Percentiles rank a stretch among this genome's conserved stretches.
Conservation (phyloP, 2,113 vertebrate genomes). For the Vimba vimba region DNA sequence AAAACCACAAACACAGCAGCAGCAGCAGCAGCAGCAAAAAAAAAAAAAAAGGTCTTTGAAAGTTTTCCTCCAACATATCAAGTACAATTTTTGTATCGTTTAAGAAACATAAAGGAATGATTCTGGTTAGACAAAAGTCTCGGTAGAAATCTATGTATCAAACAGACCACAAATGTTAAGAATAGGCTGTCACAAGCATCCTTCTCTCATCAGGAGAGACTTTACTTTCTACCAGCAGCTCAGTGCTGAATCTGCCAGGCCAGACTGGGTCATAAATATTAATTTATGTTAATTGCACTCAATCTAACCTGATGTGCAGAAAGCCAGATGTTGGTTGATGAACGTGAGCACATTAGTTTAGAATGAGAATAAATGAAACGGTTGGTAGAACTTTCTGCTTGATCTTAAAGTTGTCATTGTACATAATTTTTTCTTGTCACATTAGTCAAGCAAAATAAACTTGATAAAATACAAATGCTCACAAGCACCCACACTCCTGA, state of each 20-base stretch:
- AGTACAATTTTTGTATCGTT: background rate
- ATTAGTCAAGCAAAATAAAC: background rate
- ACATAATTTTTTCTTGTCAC: background rate
- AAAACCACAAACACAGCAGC: conserved; percentile 16
- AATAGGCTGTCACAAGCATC: background rate
- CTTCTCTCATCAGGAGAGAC: background rate
- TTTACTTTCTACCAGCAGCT: background rate
- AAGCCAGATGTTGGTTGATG: background rate
- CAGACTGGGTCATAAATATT: background rate
- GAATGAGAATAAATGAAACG: background rate
- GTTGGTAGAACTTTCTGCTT: background rate
- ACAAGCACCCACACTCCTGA: background rate
- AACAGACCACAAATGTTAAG: background rate
- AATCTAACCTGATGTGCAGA: background rate
- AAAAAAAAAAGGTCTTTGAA: background rate
- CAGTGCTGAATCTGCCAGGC: background rate
- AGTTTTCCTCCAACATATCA: background rate
- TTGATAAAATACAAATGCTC: background rate
- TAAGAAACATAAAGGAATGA: background rate
- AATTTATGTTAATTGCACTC: background rate
- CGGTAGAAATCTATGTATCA: too few species aligned
- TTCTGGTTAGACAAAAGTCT: background rate
- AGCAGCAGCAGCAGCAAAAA: background rate
- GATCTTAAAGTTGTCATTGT: background rate
- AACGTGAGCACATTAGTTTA: background rate